Evolutionary conservation across 2,888 invertebrate genomes (phyloP), one percentile per base, ranked within the genome.

Genomic region (Hypolimnas misippus): DNA sequence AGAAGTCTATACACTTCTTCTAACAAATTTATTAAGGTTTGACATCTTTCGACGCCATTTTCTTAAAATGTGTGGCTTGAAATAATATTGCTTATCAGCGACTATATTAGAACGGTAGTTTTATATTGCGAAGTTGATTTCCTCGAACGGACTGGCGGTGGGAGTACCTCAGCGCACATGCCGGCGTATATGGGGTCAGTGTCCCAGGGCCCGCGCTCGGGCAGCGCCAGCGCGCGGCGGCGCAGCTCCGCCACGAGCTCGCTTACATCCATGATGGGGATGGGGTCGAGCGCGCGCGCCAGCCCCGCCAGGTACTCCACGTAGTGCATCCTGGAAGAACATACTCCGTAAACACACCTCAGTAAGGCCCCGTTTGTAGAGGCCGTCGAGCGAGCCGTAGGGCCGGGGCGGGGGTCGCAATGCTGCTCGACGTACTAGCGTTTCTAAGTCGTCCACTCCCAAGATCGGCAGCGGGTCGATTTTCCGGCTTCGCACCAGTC

Each of bases 251-350:
- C 97, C 76, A 96, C 95, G 78, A 98, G 95, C 83, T 98, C 98
- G 75, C 95, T 94, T 84, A 96, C 93, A 84, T 96, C 96, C 94
- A 98, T 95, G 82, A 98, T 96, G 73, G 95, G 94, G 79, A 98
- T 94, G 5, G 98, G 98, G 92, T 99, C 98, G 86, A 98, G 93
- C 79, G 94, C 94, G 87, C 96, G 96, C 89, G 98, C 96, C 86
- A 96, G 94, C 77, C 94, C 95, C 83, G 98, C 97, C 93, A 99
- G 94, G 93, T 98, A 98, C 93, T 98, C 98, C 87, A 98, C 95
- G 94, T 98, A 98, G 94, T 98, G 98, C 83, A 94, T 93, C 94
- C 98, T 98, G 93, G 82, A 92, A 90, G 82, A 74, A 76, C 54
- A 74, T 56, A 67, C 66, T 68, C 62, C 62, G 75, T 79, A 72